These are phyloP conservation scores for Drosophila prosaltans DNA, from an alignment of 1,140 invertebrate species.

Conservation along the genomic window DNA sequence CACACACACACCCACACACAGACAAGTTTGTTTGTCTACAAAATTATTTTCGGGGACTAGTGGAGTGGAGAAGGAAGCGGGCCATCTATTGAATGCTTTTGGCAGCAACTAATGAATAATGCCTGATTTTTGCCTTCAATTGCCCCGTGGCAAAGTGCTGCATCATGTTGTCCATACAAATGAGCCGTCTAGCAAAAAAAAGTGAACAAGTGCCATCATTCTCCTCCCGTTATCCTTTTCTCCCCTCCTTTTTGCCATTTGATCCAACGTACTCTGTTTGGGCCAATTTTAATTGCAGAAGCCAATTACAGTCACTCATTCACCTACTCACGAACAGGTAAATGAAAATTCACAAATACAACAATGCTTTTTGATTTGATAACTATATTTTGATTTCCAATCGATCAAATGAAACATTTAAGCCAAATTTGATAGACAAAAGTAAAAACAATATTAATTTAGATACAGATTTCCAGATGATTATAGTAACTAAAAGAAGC, in stretches of 20 bases:
- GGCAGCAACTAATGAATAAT: constrained; percentile 71
- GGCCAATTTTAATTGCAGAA: constrained; percentile 4
- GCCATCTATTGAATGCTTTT: constrained; percentile 31
- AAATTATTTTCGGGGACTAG: constrained; percentile 46
- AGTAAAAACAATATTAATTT: too few relatives aligned
- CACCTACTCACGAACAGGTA: not conserved
- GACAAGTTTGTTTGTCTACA: constrained; percentile 50
- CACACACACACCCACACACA: not conserved
- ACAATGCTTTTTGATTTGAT: not conserved
- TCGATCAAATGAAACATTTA: too few relatives aligned
- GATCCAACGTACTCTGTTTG: too few relatives aligned
- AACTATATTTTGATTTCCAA: too few relatives aligned
- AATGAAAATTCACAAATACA: too few relatives aligned
- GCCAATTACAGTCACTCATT: not conserved
- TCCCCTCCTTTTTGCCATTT: too few relatives aligned
- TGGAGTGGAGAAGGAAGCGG: not conserved
- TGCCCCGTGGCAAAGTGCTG: constrained; percentile 35
- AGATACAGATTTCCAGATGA: too few relatives aligned
- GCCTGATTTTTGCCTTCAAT: constrained; percentile 66
- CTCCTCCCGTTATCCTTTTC: too few relatives aligned
- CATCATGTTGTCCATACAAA: constrained; percentile 58
- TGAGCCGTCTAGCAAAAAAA: constrained; percentile 32
- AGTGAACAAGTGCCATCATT: not conserved
- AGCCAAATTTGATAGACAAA: too few relatives aligned
- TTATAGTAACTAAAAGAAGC: too few relatives aligned